phyloP scores from a whole-genome alignment of 2,113 vertebrate species.

The Apteryx mantelli region DNA sequence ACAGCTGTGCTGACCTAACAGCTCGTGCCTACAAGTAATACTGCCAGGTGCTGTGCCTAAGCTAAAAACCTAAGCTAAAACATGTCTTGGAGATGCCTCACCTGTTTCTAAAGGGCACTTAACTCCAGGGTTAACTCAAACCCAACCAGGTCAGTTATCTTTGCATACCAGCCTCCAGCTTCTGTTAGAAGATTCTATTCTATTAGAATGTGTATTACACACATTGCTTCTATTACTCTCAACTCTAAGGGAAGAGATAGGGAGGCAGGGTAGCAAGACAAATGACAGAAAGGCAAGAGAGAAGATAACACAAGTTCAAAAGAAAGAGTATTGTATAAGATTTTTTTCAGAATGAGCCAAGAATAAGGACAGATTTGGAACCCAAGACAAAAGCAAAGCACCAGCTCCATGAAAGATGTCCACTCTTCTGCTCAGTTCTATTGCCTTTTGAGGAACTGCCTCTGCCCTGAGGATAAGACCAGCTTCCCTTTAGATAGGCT shows the following conservation, averaged over 20 bases:
- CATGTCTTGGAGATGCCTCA: not conserved
- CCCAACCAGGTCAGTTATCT: not conserved
- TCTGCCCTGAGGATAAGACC: not conserved
- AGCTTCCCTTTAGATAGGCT: not conserved
- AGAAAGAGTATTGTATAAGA: not conserved
- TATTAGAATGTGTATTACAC: too few relatives aligned
- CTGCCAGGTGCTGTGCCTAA: not conserved
- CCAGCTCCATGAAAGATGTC: not conserved
- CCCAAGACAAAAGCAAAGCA: not conserved
- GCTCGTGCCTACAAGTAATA: not conserved
- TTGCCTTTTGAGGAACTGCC: not conserved
- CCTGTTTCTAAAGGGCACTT: not conserved
- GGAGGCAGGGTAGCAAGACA: not conserved
- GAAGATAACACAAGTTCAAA: not conserved
- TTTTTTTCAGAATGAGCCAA: not conserved
- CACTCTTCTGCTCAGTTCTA: not conserved
- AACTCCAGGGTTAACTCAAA: not conserved
- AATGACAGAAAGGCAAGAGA: not conserved
- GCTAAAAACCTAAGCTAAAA: not conserved
- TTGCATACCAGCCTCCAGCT: not conserved
- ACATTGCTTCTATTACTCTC: not conserved
- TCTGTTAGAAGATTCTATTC: too few relatives aligned
- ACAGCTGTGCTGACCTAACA: fast-evolving
- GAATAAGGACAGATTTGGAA: not conserved
- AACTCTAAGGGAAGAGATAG: not conserved